phyloP scores from a whole-genome alignment of 35 echinoderm and acorn worm species.

The Stichopus chloronotus region DNA sequence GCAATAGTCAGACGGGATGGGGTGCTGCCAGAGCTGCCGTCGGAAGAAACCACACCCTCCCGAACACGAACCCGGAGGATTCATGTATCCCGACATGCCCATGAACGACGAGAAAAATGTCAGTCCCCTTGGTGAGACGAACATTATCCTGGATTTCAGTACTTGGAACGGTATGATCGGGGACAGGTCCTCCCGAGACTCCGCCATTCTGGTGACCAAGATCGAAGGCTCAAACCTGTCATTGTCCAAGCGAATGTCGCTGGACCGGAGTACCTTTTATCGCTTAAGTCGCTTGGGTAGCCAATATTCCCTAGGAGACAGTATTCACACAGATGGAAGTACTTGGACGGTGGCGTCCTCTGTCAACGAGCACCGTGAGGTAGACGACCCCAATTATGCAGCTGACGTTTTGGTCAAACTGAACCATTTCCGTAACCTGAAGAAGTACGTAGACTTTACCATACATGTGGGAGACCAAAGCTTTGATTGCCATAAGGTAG shows the following conservation, averaged over 20 bases:
- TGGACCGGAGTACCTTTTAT: slow-evolving; percentile 79
- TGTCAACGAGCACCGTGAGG: slow-evolving; percentile 77
- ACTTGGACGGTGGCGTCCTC: slow-evolving; percentile 92
- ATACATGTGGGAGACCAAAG: slow-evolving; percentile 74
- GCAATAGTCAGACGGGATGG: slow-evolving; percentile 73
- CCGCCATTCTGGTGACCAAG: slow-evolving; percentile 66
- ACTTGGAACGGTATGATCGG: slow-evolving; percentile 60
- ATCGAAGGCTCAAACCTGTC: slow-evolving; percentile 72
- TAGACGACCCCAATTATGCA: slow-evolving; percentile 96
- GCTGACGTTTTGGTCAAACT: slow-evolving; percentile 88
- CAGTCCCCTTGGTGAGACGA: slow-evolving; percentile 72
- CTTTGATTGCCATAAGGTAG: slow-evolving; percentile 89
- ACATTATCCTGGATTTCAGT: slow-evolving; percentile 54
- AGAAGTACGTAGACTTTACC: slow-evolving; percentile 86
- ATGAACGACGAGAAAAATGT: slow-evolving; percentile 65
- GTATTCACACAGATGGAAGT: slow-evolving; percentile 87
- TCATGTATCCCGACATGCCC: slow-evolving; percentile 80
- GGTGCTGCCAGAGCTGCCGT: slow-evolving; percentile 92
- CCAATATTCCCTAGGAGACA: slow-evolving; percentile 79
- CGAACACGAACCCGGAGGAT: slow-evolving; percentile 63
- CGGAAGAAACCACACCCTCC: slow-evolving; percentile 74
- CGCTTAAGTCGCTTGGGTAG: slow-evolving; percentile 82
- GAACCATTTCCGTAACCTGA: slow-evolving; percentile 68
- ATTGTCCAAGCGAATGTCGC: slow-evolving; percentile 70
- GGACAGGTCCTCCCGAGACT: slow-evolving; percentile 26